These are phyloP conservation scores for Microctonus aethiopoides DNA, from an alignment of 2,888 invertebrate genomes.

Conservation along the genomic window DNA sequence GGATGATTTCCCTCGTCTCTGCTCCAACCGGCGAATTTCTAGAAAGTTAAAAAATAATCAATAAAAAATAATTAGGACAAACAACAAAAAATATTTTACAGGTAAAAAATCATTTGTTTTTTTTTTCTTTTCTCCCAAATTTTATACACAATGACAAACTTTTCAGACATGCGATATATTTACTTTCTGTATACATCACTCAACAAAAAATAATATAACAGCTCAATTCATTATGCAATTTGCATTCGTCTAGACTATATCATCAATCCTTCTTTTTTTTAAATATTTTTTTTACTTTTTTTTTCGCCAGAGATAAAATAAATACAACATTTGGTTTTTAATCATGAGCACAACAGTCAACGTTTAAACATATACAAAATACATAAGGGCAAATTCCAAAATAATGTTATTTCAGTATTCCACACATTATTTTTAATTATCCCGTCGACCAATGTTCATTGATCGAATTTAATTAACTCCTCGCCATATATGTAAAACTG, in stretches of 20 bases:
- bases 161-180: background rate
- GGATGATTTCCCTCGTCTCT: background rate
- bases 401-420: background rate
- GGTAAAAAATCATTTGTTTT: background rate
- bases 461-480: background rate
- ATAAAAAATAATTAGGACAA: background rate
- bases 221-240: constrained; percentile 5
- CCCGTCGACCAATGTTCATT: background rate
- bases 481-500: background rate
- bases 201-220: background rate
- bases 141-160: background rate
- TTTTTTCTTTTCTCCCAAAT: background rate
- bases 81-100: background rate
- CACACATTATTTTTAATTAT: background rate
- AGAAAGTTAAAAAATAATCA: background rate
- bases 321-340: background rate
- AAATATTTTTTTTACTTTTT: background rate
- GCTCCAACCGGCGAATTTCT: background rate
- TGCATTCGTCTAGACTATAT: background rate
- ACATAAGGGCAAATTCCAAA: background rate
- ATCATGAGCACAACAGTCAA: background rate
- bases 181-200: background rate
- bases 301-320: background rate
- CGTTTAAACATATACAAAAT: background rate
- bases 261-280: background rate